Percentiles rank a stretch among this genome's conserved stretches.
Evolutionary conservation across 2,888 invertebrate genomes (phyloP).

Genomic region (Stenichneumon culpator): DNA sequence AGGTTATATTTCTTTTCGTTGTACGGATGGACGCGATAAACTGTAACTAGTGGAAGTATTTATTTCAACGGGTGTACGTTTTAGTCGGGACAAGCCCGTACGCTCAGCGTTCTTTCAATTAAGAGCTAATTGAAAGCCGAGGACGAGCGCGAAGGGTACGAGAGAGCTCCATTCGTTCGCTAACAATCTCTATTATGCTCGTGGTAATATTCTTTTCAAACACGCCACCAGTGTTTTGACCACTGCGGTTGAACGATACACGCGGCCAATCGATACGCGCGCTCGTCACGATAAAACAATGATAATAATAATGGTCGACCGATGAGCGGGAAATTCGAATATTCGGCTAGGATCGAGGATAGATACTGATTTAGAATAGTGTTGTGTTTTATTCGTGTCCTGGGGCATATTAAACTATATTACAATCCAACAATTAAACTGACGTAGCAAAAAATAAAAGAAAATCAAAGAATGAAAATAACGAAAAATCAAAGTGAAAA

Average conservation of each 20-base stretch:
- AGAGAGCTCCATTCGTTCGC: constrained; percentile 39
- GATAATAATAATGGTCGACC: constrained; percentile 12
- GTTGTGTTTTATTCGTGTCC: no score
- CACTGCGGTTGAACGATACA: background rate
- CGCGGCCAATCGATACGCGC: constrained; percentile 7
- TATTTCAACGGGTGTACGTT: constrained; percentile 21
- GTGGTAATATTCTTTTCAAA: constrained; percentile 20
- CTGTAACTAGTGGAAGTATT: constrained; percentile 17
- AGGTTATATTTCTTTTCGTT: background rate
- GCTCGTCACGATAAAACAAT: background rate
- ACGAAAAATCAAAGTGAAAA: no score
- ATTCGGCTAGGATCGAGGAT: background rate
- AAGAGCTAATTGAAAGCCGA: constrained; percentile 54
- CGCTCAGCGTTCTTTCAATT: constrained; percentile 61
- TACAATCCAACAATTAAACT: background rate
- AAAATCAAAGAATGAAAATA: no score
- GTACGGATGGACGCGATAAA: background rate
- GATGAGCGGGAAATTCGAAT: background rate
- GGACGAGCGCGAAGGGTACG: constrained; percentile 50
- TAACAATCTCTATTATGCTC: constrained; percentile 7
- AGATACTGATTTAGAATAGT: background rate
- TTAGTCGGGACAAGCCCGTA: constrained; percentile 35
- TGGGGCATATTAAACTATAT: no score
- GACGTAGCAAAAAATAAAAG: background rate
- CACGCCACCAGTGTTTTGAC: constrained; percentile 19